Base-by-base conservation (phyloP, 1,140 invertebrate genomes). In the Meloidogyne floridensis region DNA sequence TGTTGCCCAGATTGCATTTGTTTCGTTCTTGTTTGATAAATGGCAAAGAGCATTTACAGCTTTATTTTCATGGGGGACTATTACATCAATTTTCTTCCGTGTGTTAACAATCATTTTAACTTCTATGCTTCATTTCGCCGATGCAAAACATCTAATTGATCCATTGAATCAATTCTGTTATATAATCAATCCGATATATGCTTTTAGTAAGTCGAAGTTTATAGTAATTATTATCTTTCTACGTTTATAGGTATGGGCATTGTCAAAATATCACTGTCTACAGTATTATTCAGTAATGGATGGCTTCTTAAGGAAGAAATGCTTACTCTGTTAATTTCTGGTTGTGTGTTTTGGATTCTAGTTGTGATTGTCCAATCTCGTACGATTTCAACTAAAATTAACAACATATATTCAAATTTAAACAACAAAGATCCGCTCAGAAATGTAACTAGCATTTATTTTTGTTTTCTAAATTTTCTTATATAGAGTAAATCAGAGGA, bases 321-420 rank as follows among this genome's bases (percentile, higher is more conserved):
- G 8, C 53, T 32, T n/a, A 13, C 77, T 20, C 85, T 87, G 75
- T n/a, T 74, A 18, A 20, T 56, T n/a, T 85, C 86, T 18, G 85
- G 85, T n/a, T n/a, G 77, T 18, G 15, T 87, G 6, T 86, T 85
- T 53, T 86, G 85, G 85, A 18, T 71, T 53, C 9, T 82, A 7
- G 43, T 86, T n/a, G 15, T 47, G 10, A 3, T 87, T 9, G 47
- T 86, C 10, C 75, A 86, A 77, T 85, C 84, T 15, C 86, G 80
- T 42, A 32, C 10, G 10, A 69, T 85, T 9, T 59, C 80, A 6
- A 74, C 43, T 18, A 15, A 18, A 1, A 15, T 47, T 47, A n/a
- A 74, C 72, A 5, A 6, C n/a, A n/a, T 2, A n/a, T 51, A 5
- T 15, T 32, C 15, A 4, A 15, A 20, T 51, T 51, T 18, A 54